Base-by-base conservation (phyloP, 1,140 invertebrate species). In the Apis laboriosa region DNA sequence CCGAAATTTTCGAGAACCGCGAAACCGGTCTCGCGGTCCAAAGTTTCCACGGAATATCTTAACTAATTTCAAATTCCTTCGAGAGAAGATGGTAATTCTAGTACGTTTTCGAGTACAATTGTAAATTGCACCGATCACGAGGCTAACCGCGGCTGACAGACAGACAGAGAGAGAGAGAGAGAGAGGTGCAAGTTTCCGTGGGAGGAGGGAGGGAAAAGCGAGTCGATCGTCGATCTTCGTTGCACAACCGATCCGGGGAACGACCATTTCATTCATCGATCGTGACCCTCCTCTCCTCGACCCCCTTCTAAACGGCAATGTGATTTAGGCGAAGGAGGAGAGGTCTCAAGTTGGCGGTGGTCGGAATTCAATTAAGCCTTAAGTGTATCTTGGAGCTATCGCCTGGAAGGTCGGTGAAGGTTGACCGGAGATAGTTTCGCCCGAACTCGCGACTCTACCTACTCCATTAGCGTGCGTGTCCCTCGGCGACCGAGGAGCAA, bases 301-400 rank as follows among this genome's bases (percentile, higher is more conserved):
- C 58, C 64, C 53, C 9, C 24, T 70, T 77, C 77, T 87, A 89
- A 90, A 90, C 87, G 86, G 86, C 85, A 84, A 86, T 86, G 90
- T 90, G 88, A 91, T 91, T 91, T 91, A 88, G 86, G 87, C 87
- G 90, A 91, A 77, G 79, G 75, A 4, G 76, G 87, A 75, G 75
- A 34, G 76, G 87, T 83, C 77, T 80, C 72, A 89, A 90, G 88
- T 91, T 91, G 73, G 86, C 84, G 87, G 78, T 83, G 87, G 89
- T 89, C 84, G 89, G 85, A 92, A 92, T 92, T 92, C 91, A 91
- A 92, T 92, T 91, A 91, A 90, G 84, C 83, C 89, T 90, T 90
- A 89, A 92, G 89, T 90, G 91, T 91, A 87, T 92, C 90, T 89
- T 84, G 83, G 77, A 88, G 85, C 88, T 86, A 89, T 89, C 87